Percentiles rank a stretch among this genome's conserved stretches.
phyloP scores from a whole-genome alignment of 2,888 invertebrate species.

The Cacoxenus indagator region DNA sequence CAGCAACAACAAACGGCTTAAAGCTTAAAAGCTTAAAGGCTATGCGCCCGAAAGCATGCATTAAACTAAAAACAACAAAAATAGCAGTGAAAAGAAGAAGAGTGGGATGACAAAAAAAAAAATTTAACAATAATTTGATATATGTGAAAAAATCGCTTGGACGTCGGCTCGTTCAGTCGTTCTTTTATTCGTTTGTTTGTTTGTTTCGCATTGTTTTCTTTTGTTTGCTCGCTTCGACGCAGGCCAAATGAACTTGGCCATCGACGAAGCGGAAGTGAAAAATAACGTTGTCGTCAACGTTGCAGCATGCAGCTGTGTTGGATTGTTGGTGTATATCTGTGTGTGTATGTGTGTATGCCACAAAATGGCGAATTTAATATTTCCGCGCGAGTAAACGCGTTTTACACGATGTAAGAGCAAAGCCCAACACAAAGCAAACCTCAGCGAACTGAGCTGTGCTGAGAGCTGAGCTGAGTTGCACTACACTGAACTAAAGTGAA shows the following conservation, averaged over 20 bases:
- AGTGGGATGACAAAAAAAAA: neutral
- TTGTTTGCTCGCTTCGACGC: neutral
- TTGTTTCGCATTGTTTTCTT: neutral
- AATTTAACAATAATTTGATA: constrained; percentile 1
- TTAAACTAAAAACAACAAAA: neutral
- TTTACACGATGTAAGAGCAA: constrained; percentile 26
- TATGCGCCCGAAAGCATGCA: neutral
- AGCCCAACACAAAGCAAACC: constrained; percentile 18
- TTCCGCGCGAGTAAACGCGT: constrained; percentile 45
- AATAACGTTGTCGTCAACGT: constrained; percentile 42
- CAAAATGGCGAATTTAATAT: constrained; percentile 59
- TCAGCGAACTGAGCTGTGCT: neutral
- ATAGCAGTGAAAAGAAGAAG: neutral
- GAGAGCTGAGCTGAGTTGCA: neutral
- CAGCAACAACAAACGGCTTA: constrained; percentile 31
- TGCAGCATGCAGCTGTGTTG: constrained; percentile 10
- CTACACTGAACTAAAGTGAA: neutral
- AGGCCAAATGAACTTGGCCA: constrained; percentile 9
- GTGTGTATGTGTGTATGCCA: constrained; percentile 21
- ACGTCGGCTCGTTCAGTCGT: neutral
- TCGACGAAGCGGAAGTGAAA: constrained; percentile 48
- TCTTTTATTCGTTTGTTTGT: neutral
- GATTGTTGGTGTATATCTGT: neutral
- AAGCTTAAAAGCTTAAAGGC: neutral
- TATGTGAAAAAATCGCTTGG: neutral